Base-by-base conservation (phyloP, 2,888 invertebrate species). In the Xanthorhoe spadicearia region DNA sequence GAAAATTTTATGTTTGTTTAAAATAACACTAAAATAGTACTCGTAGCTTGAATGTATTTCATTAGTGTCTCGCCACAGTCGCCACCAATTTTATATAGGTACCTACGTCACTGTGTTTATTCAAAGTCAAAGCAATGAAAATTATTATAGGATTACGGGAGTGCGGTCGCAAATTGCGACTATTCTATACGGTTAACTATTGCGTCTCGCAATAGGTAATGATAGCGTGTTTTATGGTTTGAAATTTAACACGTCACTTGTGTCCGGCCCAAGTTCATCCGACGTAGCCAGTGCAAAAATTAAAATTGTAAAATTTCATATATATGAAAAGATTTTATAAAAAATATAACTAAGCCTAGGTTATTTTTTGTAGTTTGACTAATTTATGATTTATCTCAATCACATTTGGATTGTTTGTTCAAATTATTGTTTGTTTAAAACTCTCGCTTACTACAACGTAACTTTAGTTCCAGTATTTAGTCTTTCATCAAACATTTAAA, bases 401-500 rank as follows among this genome's bases (percentile, higher is more conserved):
- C n/a, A n/a, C n/a, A n/a, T n/a, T n/a, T n/a, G n/a, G n/a, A n/a
- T n/a, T n/a, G n/a, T n/a, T n/a, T n/a, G n/a, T n/a, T n/a, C n/a
- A n/a, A n/a, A n/a, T n/a, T n/a, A n/a, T n/a, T n/a, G n/a, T n/a
- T n/a, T n/a, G n/a, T n/a, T n/a, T n/a, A 32, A 32, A 32, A 32
- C 38, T 13, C 38, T 10, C 38, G 8, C 35, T 9, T 8, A 10
- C 38, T 38, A 3, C 38, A 1, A 9, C 3, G 2, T 13, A 43
- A 13, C 13, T 43, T 43, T 3, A 43, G 10, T 43, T 4, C 23
- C 23, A n/a, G n/a, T 23, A 23, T 43, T 43, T 13, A 43, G 1
- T 17, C 8, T 17, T 17, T 4, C 2, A 51, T 23, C 23, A 51
- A 51, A 51, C 15, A 48, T 48, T 48, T 8, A 58, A 58, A 58